phyloP scores from a whole-genome alignment of 2,888 invertebrate species.

The Matsumyia berberina region DNA sequence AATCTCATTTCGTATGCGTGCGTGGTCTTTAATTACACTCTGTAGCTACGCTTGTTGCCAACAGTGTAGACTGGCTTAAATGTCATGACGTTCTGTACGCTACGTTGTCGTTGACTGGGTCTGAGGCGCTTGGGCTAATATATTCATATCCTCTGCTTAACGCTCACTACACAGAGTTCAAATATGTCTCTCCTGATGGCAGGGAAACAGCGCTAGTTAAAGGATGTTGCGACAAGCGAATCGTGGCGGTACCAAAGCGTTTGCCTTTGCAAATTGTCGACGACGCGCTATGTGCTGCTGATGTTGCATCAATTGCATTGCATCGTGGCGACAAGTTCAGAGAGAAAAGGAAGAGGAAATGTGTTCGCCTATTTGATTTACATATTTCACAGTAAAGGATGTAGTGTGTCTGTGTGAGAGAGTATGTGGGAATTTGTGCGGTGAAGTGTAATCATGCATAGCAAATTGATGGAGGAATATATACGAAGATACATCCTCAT shows the following conservation, averaged over 20 bases:
- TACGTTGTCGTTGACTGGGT: constrained; percentile 23
- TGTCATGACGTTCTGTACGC: constrained; percentile 41
- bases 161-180: constrained; percentile 30
- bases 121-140: constrained; percentile 52
- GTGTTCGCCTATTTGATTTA: constrained; percentile 64
- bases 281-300: constrained; percentile 48
- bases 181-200: constrained; percentile 1
- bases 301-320: constrained; percentile 70
- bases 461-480: constrained; percentile 54
- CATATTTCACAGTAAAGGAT: constrained; percentile 61
- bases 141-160: constrained; percentile 60
- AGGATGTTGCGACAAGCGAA: constrained; percentile 54
- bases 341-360: constrained; percentile 49
- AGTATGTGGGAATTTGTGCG: constrained; percentile 33
- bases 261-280: constrained; percentile 51
- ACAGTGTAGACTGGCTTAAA: constrained; percentile 43
- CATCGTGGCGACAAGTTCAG: constrained; percentile 24
- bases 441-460: constrained; percentile 60
- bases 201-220: constrained; percentile 5
- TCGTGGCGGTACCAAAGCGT: constrained; percentile 45
- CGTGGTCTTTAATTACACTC: constrained; percentile 72
- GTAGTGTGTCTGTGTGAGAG: neutral
- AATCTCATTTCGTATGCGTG: constrained; percentile 75
- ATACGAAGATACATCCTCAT: constrained; percentile 1
- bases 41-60: constrained; percentile 48